Evolutionary conservation across 2,113 vertebrate species (phyloP).

Genomic region (Ceyx margarethae): DNA sequence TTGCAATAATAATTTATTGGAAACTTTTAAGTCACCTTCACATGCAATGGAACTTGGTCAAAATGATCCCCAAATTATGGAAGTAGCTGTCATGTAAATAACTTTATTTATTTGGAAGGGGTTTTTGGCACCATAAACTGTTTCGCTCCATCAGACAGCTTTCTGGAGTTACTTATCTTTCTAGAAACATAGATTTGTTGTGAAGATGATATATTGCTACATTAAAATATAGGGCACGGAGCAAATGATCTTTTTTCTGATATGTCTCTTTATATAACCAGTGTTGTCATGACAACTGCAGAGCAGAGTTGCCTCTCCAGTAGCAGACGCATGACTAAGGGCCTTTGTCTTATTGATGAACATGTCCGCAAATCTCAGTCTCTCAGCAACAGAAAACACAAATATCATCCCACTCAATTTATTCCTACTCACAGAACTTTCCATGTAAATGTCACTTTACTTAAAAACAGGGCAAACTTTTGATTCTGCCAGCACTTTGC

Average conservation of each 20-base stretch:
- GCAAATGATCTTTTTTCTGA: slow-evolving; percentile 49
- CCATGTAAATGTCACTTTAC: not conserved
- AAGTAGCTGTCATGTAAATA: not conserved
- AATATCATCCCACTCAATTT: slow-evolving; percentile 20
- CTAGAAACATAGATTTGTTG: not conserved
- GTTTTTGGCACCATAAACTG: not conserved
- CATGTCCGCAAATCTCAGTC: not conserved
- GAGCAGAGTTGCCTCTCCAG: slow-evolving; percentile 4
- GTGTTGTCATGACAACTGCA: slow-evolving; percentile 55
- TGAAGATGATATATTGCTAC: not conserved
- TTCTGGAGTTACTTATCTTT: not conserved
- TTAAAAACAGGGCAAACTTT: not conserved
- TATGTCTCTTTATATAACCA: slow-evolving; percentile 40
- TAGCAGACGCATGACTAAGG: slow-evolving; percentile 20
- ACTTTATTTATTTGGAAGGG: not conserved
- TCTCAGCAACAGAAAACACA: slow-evolving; percentile 15
- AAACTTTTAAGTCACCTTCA: not conserved
- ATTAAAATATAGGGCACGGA: slow-evolving; percentile 6
- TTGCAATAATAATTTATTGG: not conserved
- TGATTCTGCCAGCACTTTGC: not conserved
- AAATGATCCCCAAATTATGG: not conserved
- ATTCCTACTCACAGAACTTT: slow-evolving; percentile 1
- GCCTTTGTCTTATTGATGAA: slow-evolving; percentile 36
- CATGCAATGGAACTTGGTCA: not conserved
- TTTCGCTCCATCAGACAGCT: not conserved